Percentiles rank a stretch among this genome's conserved stretches.
phyloP scores from a whole-genome alignment of 2,797 vertebrate genomes.

The Acridotheres tristis region DNA sequence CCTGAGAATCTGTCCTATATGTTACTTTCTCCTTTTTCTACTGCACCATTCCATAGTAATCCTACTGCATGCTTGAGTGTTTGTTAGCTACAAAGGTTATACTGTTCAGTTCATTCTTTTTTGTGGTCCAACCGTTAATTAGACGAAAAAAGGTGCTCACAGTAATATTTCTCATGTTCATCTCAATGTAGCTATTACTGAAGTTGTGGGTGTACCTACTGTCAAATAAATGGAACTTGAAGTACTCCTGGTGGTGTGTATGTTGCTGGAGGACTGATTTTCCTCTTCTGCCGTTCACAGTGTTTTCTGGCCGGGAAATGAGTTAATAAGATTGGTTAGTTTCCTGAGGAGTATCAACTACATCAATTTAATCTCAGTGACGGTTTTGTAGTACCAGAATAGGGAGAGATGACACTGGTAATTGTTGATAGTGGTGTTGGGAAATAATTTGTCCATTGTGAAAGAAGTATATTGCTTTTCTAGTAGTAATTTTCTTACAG shows the following conservation, averaged over 20 bases:
- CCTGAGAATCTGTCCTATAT: neutral
- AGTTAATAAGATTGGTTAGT: neutral
- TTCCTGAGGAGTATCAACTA: neutral
- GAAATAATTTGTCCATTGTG: neutral
- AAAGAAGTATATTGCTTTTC: neutral
- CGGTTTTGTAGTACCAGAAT: neutral
- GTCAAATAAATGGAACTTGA: neutral
- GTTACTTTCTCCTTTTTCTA: neutral
- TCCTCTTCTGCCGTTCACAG: neutral
- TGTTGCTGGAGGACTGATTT: neutral
- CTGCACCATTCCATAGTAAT: neutral
- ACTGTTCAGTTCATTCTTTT: neutral
- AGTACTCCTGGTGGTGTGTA: neutral
- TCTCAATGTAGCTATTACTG: neutral
- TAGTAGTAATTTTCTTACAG: neutral
- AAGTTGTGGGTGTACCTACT: neutral
- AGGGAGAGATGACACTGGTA: neutral
- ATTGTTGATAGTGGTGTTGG: neutral
- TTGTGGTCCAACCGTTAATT: rapidly evolving
- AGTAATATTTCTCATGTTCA: neutral
- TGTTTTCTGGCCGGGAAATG: neutral
- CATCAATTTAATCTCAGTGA: neutral
- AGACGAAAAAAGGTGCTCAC: neutral
- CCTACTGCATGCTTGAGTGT: neutral
- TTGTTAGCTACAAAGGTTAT: neutral